Base-by-base conservation (phyloP, 2,113 vertebrate species). In the Nestor notabilis region DNA sequence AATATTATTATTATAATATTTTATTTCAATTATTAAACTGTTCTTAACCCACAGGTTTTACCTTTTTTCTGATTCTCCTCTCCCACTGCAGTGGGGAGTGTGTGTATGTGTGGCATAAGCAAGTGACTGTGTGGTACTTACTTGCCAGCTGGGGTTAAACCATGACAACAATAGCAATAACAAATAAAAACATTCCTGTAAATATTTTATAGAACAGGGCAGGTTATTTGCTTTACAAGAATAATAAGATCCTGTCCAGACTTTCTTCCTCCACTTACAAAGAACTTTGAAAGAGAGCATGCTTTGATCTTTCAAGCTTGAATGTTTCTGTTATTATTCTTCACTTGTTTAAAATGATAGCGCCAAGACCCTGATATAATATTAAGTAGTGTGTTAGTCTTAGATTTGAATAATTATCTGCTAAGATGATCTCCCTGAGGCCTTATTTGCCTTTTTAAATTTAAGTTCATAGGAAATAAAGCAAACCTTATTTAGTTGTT, bases 201-300 rank as follows among this genome's bases (percentile, higher is more conserved):
- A 84, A 52, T 76, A 41, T 79, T 84, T 88, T 66, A 29, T 87
- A 71, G 39, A 93, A 65, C 52, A 76, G 20, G 77, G 35, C 23
- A 61, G 43, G 35, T 91, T 91, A 90, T 92, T 96, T 95, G 28
- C 37, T 71, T 72, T 88, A 83, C 80, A 93, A 71, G 71, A 89
- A 63, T 33, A 85, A 52, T 52, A 46, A 69, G 63, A 90, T 56
- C 82, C 64, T 71, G 39, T 68, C 61, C 76, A 83, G 58, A 63
- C 84, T 92, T 95, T 92, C 74, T 85, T 80, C 37, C 20, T 92
- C n/a, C 16, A 29, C 43, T 75, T 76, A 58, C 17, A 60, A 63
- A 82, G 37, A 81, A 44, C 63, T 69, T 91, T 71, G 63, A 92
- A 82, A 79, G 55, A 65, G 50, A 75, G 47, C 19, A 9, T 74